These are phyloP conservation scores for Oryctolagus cuniculus DNA, from an alignment of 2,113 vertebrate genomes.

Conservation along the genomic window DNA sequence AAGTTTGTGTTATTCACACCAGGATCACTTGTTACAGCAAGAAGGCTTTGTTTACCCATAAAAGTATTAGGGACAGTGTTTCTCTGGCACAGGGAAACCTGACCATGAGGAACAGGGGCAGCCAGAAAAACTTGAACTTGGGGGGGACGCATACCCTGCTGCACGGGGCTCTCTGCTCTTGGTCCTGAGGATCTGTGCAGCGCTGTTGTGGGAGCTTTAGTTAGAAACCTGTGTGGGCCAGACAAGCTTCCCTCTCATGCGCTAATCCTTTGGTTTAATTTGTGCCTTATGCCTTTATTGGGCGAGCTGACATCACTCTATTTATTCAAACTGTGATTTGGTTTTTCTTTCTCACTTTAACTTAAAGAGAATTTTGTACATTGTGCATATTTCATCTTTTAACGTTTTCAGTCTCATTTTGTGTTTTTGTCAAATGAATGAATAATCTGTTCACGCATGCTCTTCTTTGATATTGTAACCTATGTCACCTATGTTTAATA, in stretches of 20 bases:
- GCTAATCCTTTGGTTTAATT: background rate
- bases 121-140: background rate
- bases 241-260: background rate
- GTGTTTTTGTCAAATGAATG: slow-evolving; percentile 69
- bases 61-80: slow-evolving; percentile 54
- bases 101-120: background rate
- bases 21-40: slow-evolving; percentile 53
- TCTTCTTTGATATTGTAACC: slow-evolving; percentile 60
- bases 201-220: background rate
- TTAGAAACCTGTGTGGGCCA: background rate
- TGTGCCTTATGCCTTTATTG: slow-evolving; percentile 74
- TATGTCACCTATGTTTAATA: slow-evolving; percentile 66
- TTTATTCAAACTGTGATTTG: slow-evolving; percentile 71
- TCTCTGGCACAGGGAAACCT: slow-evolving; percentile 25
- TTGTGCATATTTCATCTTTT: slow-evolving; percentile 67
- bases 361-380: slow-evolving; percentile 69
- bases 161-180: background rate
- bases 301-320: slow-evolving; percentile 74
- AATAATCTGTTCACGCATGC: slow-evolving; percentile 69
- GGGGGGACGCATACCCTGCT: background rate
- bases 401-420: slow-evolving; percentile 59
- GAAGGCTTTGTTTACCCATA: slow-evolving; percentile 59
- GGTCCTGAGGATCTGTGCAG: rapidly evolving
- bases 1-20: background rate
- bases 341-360: slow-evolving; percentile 73